Evolutionary conservation across 2,888 invertebrate genomes (phyloP), one percentile per base, ranked within the genome.

Genomic region (Drosophila macrospina): DNA sequence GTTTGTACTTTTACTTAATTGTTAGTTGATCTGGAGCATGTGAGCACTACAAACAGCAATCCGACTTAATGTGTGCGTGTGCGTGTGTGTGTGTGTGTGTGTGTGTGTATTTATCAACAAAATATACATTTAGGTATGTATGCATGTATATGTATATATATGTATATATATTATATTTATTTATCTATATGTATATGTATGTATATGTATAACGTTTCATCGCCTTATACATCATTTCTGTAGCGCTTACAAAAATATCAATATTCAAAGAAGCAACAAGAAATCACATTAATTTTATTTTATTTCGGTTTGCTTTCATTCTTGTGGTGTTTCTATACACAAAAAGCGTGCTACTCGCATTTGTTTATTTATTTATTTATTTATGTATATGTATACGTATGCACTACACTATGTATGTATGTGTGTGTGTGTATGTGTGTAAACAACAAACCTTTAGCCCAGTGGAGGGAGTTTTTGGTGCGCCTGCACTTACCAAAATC

Each of bases 241-340:
- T 74, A 69, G 69, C 82, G 64, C 86, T 73, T 85, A 87, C 78
- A 81, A 81, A 81, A 87, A 81, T 81, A 81, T 87, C 69, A 64
- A 81, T 82, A 82, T 85, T 85, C 73, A 85, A 81, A 81, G 86
- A 88, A 86, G 88, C 88, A 88, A 86, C 86, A 86, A 83, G 86
- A 86, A 88, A 88, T 86, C 86, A 88, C 84, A 82, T 86, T 48
- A 73, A 75, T 69, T 65, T 63, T 68, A 61, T 71, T 70, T 59
- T 59, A 44, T 10, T 15, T 26, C 51, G 51, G 34, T 28, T 30
- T 7, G 15, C 32, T 16, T 28, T 16, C 10, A 8, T 42, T 57
- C 48, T 56, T 47, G 26, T 24, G 44, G 28, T 44, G 55, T 60
- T 34, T 88, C 74, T 84, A 80, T 75, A 88, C 82, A 82, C 81